Percentiles rank a stretch among this genome's conserved stretches.
Evolutionary conservation across 2,888 invertebrate genomes (phyloP).

Genomic region (Parnassius glacialis): DNA sequence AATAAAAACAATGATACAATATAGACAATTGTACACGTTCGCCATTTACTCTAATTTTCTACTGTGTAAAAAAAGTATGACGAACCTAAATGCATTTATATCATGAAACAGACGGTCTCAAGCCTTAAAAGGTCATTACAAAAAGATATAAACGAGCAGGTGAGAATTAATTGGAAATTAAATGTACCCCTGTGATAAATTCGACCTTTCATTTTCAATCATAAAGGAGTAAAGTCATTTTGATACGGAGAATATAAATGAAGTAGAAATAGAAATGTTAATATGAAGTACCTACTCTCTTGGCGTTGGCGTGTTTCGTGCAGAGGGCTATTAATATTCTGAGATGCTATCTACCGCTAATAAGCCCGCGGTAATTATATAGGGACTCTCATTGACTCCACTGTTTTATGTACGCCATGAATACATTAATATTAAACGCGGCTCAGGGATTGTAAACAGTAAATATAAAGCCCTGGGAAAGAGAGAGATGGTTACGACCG

Average conservation of each 20-base stretch:
- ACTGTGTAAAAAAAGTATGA: slow-evolving; percentile 8
- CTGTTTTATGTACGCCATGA: slow-evolving; percentile 51
- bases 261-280: slow-evolving; percentile 4
- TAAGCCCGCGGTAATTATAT: slow-evolving; percentile 56
- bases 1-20: not conserved
- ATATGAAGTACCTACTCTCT: slow-evolving; percentile 8
- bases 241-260: slow-evolving; percentile 12
- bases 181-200: slow-evolving; percentile 12
- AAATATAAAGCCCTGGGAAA: slow-evolving; percentile 35
- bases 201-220: slow-evolving; percentile 14
- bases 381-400: slow-evolving; percentile 47
- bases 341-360: slow-evolving; percentile 55
- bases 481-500: slow-evolving; percentile 36
- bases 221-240: slow-evolving; percentile 14
- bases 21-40: slow-evolving; percentile 12
- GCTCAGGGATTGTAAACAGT: slow-evolving; percentile 14
- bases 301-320: slow-evolving; percentile 27
- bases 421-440: slow-evolving; percentile 51
- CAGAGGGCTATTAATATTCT: slow-evolving; percentile 47
- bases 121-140: slow-evolving; percentile 17
- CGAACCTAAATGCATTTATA: slow-evolving; percentile 1
- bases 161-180: slow-evolving; percentile 23
- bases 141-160: slow-evolving; percentile 20
- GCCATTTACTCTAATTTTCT: slow-evolving; percentile 17
- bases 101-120: slow-evolving; percentile 9